phyloP scores from a whole-genome alignment of 2,113 vertebrate species.

The Gobius niger region DNA sequence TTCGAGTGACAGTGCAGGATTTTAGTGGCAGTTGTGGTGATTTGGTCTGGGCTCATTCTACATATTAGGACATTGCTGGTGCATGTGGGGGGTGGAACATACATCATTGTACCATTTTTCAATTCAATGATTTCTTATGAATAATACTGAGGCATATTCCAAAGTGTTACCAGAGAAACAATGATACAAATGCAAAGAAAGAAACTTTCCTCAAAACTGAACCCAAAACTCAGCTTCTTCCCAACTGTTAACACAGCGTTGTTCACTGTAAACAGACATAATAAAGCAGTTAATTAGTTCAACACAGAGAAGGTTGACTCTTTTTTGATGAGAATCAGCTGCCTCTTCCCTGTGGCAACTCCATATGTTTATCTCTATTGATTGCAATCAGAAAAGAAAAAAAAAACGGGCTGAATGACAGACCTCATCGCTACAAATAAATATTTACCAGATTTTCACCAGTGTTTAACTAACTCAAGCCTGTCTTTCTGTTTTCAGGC shows the following conservation, averaged over 20 bases:
- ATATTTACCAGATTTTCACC: constrained; percentile 29
- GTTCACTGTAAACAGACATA: constrained; percentile 31
- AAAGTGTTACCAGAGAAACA: background rate
- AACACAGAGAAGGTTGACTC: constrained; percentile 25
- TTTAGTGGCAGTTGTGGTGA: no score
- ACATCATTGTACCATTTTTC: no score
- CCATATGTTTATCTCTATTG: constrained; percentile 20
- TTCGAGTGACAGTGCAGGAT: no score
- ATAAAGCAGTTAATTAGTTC: constrained; percentile 33
- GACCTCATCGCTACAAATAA: background rate
- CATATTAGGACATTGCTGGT: no score
- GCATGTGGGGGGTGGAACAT: no score
- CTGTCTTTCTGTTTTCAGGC: constrained; percentile 70
- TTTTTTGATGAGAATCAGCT: constrained; percentile 30
- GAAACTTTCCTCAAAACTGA: constrained; percentile 4
- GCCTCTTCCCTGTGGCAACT: constrained; percentile 5
- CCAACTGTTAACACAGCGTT: constrained; percentile 25
- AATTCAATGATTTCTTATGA: no score
- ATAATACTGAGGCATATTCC: background rate
- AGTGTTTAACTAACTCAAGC: background rate
- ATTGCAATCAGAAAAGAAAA: constrained; percentile 35
- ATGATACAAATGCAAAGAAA: constrained; percentile 5
- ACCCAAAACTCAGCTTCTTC: background rate
- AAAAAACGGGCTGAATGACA: background rate
- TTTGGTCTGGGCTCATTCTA: no score